Conservation (phyloP, 2,113 vertebrate genomes). For the Centropus unirufus region DNA sequence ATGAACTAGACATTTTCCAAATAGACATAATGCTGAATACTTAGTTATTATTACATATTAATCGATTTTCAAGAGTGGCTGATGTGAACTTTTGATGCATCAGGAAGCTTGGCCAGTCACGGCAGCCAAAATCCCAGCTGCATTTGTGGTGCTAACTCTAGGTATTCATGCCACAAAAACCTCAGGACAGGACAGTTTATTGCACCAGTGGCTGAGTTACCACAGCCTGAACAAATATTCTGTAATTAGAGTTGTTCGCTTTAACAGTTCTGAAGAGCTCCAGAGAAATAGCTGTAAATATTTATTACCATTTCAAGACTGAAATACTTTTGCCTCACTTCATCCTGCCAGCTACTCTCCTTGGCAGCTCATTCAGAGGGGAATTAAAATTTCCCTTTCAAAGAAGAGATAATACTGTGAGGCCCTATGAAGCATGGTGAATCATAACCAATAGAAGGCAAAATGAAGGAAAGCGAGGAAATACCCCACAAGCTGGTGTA, state of each 20-base stretch:
- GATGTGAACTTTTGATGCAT: background rate
- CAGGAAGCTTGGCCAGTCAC: background rate
- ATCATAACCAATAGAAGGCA: background rate
- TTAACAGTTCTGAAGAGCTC: constrained; percentile 32
- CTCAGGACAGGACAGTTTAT: background rate
- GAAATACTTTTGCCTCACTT: background rate
- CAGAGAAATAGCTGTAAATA: constrained; percentile 32
- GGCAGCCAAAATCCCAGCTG: background rate
- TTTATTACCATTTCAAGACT: background rate
- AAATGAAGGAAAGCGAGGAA: background rate
- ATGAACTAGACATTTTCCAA: background rate
- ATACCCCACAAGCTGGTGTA: background rate
- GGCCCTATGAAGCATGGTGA: background rate
- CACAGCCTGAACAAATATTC: constrained; percentile 16
- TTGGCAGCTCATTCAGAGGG: background rate
- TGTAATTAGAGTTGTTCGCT: constrained; percentile 15
- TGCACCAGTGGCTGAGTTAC: background rate
- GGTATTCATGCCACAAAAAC: background rate
- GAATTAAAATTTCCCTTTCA: background rate
- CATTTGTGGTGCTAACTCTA: background rate
- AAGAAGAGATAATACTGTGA: background rate
- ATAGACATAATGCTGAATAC: background rate
- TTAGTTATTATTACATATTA: background rate
- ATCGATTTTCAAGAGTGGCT: background rate
- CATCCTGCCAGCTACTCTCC: background rate